Evolutionary conservation across 2,113 vertebrate species (phyloP).

Genomic region (Brachirus orientalis): DNA sequence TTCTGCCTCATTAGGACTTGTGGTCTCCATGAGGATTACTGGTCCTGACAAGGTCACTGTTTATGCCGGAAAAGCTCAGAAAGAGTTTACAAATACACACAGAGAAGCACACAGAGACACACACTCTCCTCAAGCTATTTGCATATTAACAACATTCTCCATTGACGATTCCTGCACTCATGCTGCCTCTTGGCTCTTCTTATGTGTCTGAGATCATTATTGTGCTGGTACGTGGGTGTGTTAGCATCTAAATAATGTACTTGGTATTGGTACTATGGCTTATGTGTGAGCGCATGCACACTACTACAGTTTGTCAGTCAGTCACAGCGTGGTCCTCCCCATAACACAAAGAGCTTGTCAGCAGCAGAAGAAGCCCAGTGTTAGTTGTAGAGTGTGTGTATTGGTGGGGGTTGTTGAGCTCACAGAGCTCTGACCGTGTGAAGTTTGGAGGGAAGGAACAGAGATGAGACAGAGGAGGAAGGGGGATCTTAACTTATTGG

Average conservation of each 20-base stretch:
- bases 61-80: too few species aligned
- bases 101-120: not conserved
- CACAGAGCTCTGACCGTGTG: conserved; percentile 32
- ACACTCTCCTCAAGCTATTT: conserved; percentile 43
- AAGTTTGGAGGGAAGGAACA: conserved; percentile 28
- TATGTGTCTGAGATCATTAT: conserved; percentile 44
- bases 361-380: conserved; percentile 13
- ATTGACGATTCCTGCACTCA: conserved; percentile 47
- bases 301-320: conserved; percentile 64
- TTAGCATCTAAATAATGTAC: conserved; percentile 61
- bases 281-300: conserved; percentile 17
- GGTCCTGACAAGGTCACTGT: too few species aligned
- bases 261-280: conserved; percentile 43
- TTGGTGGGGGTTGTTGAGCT: conserved; percentile 34
- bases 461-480: conserved; percentile 9
- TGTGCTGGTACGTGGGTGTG: conserved; percentile 53
- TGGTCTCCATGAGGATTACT: too few species aligned
- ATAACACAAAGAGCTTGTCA: conserved; percentile 71
- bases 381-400: not conserved
- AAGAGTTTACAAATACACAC: too few species aligned
- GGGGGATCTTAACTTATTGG: conserved; percentile 9
- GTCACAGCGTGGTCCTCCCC: conserved; percentile 66
- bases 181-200: conserved; percentile 48
- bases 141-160: conserved; percentile 70
- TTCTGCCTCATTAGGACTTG: too few species aligned